These are phyloP conservation scores for Octodon degus DNA, from an alignment of 2,113 vertebrate genomes.

Conservation along the genomic window DNA sequence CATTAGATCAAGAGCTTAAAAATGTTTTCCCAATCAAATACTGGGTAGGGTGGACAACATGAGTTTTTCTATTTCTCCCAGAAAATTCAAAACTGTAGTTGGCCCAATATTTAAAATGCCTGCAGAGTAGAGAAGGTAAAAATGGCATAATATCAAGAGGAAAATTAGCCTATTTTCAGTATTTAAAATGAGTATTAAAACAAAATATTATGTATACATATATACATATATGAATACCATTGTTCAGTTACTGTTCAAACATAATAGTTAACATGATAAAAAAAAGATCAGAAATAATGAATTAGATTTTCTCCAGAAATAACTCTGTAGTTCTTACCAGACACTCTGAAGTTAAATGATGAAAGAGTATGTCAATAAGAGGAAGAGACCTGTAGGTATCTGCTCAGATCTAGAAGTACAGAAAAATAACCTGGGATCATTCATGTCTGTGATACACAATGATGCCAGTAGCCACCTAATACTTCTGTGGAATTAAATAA, in stretches of 20 bases:
- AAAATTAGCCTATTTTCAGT: neutral
- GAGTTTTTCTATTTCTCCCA: slow-evolving; percentile 17
- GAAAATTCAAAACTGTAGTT: neutral
- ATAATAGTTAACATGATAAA: neutral
- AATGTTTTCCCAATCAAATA: slow-evolving; percentile 22
- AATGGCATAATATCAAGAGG: neutral
- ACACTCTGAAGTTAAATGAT: neutral
- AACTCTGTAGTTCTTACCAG: neutral
- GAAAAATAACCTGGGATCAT: neutral
- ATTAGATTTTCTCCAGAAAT: slow-evolving; percentile 28
- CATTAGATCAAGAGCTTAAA: slow-evolving; percentile 55
- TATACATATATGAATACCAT: neutral
- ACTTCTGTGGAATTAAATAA: neutral
- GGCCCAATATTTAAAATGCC: neutral
- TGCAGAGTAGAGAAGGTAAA: neutral
- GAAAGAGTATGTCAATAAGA: neutral
- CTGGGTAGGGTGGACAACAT: neutral
- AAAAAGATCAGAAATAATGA: neutral
- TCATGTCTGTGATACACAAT: neutral
- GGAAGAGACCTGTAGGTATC: neutral
- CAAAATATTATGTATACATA: neutral
- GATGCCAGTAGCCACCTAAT: neutral
- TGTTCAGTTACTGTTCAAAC: neutral
- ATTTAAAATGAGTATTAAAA: neutral
- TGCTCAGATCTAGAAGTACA: neutral